Conservation (phyloP, 1,140 invertebrate species). For the Zaprionus capensis region DNA sequence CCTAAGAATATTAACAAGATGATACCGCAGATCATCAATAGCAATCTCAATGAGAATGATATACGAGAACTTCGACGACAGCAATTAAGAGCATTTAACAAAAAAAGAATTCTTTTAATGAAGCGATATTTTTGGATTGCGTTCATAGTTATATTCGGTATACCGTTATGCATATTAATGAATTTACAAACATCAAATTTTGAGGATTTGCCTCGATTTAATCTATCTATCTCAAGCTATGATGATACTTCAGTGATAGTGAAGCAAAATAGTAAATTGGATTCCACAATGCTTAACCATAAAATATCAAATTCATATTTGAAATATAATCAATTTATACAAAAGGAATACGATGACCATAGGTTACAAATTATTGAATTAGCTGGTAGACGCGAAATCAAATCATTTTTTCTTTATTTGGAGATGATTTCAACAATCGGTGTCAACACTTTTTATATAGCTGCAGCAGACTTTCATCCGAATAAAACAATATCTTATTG, state of each 20-base stretch:
- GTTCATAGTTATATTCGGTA: neutral
- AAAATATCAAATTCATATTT: neutral
- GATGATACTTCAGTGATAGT: neutral
- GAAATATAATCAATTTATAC: neutral
- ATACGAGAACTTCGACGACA: neutral
- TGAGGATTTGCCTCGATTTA: neutral
- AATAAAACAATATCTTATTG: slow-evolving; percentile 1
- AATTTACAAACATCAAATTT: slow-evolving; percentile 3
- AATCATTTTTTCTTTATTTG: neutral
- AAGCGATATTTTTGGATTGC: neutral
- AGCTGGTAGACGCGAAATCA: slow-evolving; percentile 6
- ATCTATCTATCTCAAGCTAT: neutral
- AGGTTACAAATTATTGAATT: neutral
- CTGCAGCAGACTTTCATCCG: neutral
- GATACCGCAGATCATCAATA: neutral
- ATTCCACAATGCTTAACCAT: neutral
- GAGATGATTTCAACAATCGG: neutral
- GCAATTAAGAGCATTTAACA: neutral
- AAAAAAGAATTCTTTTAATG: neutral
- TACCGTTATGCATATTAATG: neutral
- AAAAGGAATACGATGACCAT: accelerated
- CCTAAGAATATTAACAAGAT: neutral
- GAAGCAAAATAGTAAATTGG: neutral
- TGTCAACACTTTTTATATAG: slow-evolving; percentile 12
- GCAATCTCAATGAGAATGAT: neutral